phyloP scores from a whole-genome alignment of 2,888 invertebrate species.

The Sturmia bella region DNA sequence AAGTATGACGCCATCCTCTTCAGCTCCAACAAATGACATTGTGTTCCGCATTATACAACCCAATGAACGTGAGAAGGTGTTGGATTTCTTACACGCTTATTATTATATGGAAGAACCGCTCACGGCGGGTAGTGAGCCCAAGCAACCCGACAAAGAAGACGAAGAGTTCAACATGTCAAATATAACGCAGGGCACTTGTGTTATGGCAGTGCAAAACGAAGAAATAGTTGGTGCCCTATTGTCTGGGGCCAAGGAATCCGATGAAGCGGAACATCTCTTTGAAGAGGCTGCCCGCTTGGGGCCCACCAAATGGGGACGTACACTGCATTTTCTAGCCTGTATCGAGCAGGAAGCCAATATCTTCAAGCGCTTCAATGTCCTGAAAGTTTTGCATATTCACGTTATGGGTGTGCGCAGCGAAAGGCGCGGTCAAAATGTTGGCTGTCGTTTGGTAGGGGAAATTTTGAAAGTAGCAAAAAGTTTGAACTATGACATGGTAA shows the following conservation, averaged over 20 bases:
- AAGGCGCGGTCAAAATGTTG: conserved; percentile 76
- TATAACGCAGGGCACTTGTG: conserved; percentile 74
- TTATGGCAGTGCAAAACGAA: conserved; percentile 72
- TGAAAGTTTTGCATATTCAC: conserved; percentile 76
- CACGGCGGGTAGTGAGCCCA: conserved; percentile 75
- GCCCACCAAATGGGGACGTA: conserved; percentile 77
- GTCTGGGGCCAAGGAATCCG: conserved; percentile 76
- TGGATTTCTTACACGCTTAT: conserved; percentile 76
- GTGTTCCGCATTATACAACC: conserved; percentile 70
- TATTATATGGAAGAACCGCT: conserved; percentile 80
- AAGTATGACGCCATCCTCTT: conserved; percentile 24
- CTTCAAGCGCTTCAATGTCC: conserved; percentile 73
- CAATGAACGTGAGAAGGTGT: conserved; percentile 72
- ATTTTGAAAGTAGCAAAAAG: conserved; percentile 72
- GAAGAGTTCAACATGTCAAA: conserved; percentile 75
- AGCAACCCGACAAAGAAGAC: conserved; percentile 75
- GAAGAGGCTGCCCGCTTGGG: conserved; percentile 72
- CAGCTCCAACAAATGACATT: conserved; percentile 60
- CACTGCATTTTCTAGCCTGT: conserved; percentile 74
- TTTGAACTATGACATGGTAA: conserved; percentile 74
- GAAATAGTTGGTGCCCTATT: conserved; percentile 76
- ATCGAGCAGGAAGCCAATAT: conserved; percentile 77
- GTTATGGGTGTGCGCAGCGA: conserved; percentile 75
- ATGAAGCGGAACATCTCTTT: conserved; percentile 73
- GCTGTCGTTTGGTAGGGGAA: conserved; percentile 73